These are phyloP conservation scores for Pachypeltis micranthus DNA, from an alignment of 1,140 invertebrate species.

Conservation along the genomic window DNA sequence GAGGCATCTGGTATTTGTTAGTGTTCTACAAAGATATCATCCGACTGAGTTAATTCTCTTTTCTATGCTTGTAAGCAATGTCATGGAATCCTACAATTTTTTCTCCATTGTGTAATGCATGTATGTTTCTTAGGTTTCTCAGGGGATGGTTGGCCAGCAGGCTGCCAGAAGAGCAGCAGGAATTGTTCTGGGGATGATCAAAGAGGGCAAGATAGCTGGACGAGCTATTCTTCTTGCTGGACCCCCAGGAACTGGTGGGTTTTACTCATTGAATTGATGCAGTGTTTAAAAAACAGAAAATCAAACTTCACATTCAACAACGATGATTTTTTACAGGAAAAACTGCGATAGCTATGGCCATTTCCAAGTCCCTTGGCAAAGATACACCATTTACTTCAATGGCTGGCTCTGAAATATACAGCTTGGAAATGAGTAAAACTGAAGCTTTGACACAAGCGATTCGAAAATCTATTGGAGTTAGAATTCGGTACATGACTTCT, in stretches of 20 bases:
- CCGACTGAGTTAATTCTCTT: too few relatives aligned
- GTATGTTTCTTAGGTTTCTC: conserved; percentile 55
- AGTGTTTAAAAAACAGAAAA: too few relatives aligned
- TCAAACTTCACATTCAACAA: too few relatives aligned
- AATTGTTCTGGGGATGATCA: conserved; percentile 93
- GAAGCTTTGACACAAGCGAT: conserved; percentile 96
- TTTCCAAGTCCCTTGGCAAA: conserved; percentile 84
- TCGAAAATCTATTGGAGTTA: conserved; percentile 91
- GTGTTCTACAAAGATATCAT: not conserved
- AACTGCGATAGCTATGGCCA: conserved; percentile 92
- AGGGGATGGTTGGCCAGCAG: conserved; percentile 97
- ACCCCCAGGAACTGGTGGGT: conserved; percentile 70
- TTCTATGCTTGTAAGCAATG: too few relatives aligned
- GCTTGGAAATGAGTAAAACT: conserved; percentile 97
- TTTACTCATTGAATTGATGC: too few relatives aligned
- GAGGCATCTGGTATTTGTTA: not conserved
- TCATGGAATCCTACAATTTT: too few relatives aligned
- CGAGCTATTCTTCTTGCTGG: conserved; percentile 90
- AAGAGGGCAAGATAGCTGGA: conserved; percentile 96
- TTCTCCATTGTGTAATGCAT: too few relatives aligned
- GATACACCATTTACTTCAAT: conserved; percentile 98
- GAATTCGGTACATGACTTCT: too few relatives aligned
- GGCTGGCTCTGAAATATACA: conserved; percentile 96
- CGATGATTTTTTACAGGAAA: conserved; percentile 58
- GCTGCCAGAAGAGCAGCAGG: conserved; percentile 85